A percentile compares a stretch with the other conserved stretches of the same genome.
These are phyloP conservation scores for Exephanes ischioxanthus DNA, from an alignment of 2,888 invertebrate genomes.

Conservation along the genomic window DNA sequence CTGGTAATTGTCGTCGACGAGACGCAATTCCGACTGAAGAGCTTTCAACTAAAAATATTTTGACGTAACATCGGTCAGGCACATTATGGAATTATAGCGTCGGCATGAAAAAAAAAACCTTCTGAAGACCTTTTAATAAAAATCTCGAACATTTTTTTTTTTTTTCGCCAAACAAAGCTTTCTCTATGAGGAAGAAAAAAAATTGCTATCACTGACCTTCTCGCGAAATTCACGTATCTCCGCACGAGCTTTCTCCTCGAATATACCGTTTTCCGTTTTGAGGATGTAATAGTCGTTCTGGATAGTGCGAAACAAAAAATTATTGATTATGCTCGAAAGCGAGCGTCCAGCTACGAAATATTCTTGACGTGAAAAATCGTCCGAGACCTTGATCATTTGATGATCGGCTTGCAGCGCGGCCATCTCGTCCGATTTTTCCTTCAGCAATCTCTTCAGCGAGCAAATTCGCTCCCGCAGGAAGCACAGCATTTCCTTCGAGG, in stretches of 20 bases:
- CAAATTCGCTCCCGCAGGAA: slow-evolving; percentile 71
- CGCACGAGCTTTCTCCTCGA: slow-evolving; percentile 74
- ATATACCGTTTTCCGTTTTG: slow-evolving; percentile 70
- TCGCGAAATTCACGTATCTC: slow-evolving; percentile 74
- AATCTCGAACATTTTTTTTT: background rate
- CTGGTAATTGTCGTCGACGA: slow-evolving; percentile 73
- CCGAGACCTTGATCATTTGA: slow-evolving; percentile 76
- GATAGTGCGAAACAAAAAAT: slow-evolving; percentile 38
- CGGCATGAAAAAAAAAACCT: no score
- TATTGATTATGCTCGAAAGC: background rate
- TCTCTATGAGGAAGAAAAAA: background rate
- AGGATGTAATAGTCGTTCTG: slow-evolving; percentile 80
- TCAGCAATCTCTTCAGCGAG: slow-evolving; percentile 75
- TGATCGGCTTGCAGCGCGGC: slow-evolving; percentile 78
- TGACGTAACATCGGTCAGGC: background rate
- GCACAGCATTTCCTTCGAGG: slow-evolving; percentile 73
- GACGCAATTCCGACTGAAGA: slow-evolving; percentile 72
- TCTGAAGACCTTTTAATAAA: no score
- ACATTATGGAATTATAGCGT: background rate
- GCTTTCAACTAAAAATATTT: slow-evolving; percentile 73
- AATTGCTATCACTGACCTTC: slow-evolving; percentile 67
- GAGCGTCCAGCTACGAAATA: background rate
- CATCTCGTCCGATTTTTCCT: slow-evolving; percentile 76
- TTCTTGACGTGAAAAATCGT: background rate
- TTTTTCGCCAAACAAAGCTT: no score